Percentiles rank a stretch among this genome's conserved stretches.
Evolutionary conservation across 2,113 vertebrate genomes (phyloP).

Genomic region (Polyodon spathula): DNA sequence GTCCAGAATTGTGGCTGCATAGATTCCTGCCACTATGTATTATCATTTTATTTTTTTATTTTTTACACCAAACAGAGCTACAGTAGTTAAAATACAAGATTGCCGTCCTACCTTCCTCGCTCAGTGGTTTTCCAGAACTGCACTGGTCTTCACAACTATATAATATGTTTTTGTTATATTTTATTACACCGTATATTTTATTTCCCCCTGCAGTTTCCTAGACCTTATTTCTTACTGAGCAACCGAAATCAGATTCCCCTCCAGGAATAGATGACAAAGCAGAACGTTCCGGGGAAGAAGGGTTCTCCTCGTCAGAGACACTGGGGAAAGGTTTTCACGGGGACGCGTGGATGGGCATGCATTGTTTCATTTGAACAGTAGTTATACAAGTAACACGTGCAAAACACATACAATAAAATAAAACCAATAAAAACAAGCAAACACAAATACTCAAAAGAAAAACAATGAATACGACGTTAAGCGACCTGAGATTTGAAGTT

Average conservation of each 20-base stretch:
- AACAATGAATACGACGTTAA: too few relatives aligned
- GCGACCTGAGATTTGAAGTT: too few relatives aligned
- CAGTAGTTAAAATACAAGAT: too few relatives aligned
- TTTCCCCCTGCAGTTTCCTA: slow-evolving; percentile 40
- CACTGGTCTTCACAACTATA: slow-evolving; percentile 4
- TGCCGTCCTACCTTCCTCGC: slow-evolving; percentile 37
- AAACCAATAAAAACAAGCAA: too few relatives aligned
- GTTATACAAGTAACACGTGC: too few relatives aligned
- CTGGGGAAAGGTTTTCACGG: too few relatives aligned
- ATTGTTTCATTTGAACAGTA: too few relatives aligned
- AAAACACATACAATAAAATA: too few relatives aligned
- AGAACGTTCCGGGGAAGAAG: slow-evolving; percentile 31
- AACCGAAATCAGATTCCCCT: slow-evolving; percentile 34
- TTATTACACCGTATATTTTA: slow-evolving; percentile 28
- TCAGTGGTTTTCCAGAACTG: too few relatives aligned
- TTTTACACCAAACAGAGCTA: slow-evolving; percentile 6
- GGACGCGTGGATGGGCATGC: too few relatives aligned
- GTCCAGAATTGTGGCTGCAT: slow-evolving; percentile 20
- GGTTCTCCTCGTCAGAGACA: too few relatives aligned
- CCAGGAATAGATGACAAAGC: slow-evolving; percentile 12
- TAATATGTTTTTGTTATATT: slow-evolving; percentile 12
- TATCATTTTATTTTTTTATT: background rate
- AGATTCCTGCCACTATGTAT: slow-evolving; percentile 2
- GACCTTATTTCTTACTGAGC: slow-evolving; percentile 46
- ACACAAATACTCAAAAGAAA: too few relatives aligned